phyloP scores from a whole-genome alignment of 2,113 vertebrate genomes.

The Anoura caudifer region DNA sequence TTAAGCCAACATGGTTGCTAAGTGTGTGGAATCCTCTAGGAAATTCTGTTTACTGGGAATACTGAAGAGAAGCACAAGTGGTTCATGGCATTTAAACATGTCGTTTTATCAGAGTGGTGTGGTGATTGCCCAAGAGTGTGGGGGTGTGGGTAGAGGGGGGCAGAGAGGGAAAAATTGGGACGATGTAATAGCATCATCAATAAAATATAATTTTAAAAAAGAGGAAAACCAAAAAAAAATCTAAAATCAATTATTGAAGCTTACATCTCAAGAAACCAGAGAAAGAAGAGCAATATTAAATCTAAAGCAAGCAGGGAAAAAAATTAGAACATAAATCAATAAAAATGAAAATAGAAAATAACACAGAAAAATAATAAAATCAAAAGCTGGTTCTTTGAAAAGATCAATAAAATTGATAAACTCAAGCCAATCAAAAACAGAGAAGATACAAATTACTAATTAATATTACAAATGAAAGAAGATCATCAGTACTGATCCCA shows the following conservation, averaged over 20 bases:
- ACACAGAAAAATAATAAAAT: not conserved
- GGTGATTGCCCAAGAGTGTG: no score
- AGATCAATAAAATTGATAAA: constrained; percentile 20
- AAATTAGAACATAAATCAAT: not conserved
- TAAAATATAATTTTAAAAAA: no score
- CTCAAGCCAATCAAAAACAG: not conserved
- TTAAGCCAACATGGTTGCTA: not conserved
- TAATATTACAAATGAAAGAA: not conserved
- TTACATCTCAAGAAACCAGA: not conserved
- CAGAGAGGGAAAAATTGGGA: no score
- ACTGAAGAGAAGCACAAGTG: not conserved
- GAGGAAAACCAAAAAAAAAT: not conserved
- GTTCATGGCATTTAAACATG: not conserved
- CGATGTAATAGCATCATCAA: no score
- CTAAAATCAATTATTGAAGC: constrained; percentile 11
- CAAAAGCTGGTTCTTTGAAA: not conserved
- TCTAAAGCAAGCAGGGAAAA: not conserved
- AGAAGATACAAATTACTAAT: not conserved
- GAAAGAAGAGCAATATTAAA: not conserved
- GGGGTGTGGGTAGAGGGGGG: no score
- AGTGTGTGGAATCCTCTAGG: not conserved
- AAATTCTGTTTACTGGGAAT: not conserved
- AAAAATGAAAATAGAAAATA: not conserved
- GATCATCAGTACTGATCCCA: not conserved
- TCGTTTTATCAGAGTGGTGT: not conserved